Evolutionary conservation across 2,113 vertebrate genomes (phyloP).

Genomic region (Nettapus auritus): DNA sequence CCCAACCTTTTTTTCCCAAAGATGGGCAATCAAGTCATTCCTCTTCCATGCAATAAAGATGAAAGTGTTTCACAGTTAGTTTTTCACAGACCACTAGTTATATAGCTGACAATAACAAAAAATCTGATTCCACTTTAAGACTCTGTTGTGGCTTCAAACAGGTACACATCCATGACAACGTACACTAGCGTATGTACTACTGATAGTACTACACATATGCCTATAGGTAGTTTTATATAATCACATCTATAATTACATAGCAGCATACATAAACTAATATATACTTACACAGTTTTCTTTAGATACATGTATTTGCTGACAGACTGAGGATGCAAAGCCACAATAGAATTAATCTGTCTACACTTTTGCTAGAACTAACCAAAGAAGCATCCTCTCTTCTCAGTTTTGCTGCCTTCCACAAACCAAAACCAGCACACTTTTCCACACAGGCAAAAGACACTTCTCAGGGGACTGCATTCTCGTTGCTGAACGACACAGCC

Average conservation of each 20-base stretch:
- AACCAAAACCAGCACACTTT: background rate
- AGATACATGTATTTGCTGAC: background rate
- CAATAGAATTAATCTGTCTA: background rate
- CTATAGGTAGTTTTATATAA: background rate
- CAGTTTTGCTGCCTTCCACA: background rate
- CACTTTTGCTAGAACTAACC: background rate
- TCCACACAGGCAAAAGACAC: background rate
- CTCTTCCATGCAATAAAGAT: background rate
- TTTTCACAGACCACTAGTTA: background rate
- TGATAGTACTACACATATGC: background rate
- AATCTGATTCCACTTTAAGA: background rate
- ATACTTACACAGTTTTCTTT: too few relatives aligned
- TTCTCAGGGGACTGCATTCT: background rate
- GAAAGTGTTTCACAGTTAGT: background rate
- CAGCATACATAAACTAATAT: background rate
- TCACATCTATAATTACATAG: background rate
- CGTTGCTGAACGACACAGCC: background rate
- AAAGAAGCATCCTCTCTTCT: background rate
- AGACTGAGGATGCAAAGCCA: background rate
- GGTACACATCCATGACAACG: background rate
- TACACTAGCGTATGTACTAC: background rate
- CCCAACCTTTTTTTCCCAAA: background rate
- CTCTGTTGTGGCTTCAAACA: background rate
- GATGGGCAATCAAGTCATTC: background rate
- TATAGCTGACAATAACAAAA: background rate